phyloP scores from a whole-genome alignment of 2,797 vertebrate species.

The Pyrrhura leucotis region DNA sequence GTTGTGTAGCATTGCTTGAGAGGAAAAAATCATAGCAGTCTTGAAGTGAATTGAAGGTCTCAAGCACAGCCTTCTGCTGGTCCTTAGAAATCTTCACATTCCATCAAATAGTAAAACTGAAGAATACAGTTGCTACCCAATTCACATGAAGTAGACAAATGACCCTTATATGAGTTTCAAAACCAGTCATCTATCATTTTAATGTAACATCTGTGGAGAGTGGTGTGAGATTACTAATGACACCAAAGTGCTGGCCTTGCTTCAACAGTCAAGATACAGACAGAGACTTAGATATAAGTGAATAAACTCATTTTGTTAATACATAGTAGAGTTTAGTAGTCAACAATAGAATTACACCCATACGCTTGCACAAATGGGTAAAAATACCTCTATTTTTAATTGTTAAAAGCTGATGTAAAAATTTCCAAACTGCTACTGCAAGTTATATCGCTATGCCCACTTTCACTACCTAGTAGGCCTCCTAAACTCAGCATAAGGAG shows the following conservation, averaged over 20 bases:
- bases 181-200: neutral
- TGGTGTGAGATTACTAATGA: neutral
- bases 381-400: conserved; percentile 69
- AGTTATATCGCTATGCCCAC: neutral
- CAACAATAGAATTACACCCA: conserved; percentile 41
- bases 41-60: neutral
- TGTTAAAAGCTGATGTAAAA: neutral
- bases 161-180: neutral
- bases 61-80: neutral
- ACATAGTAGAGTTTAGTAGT: conserved; percentile 55
- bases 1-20: neutral
- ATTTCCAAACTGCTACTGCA: neutral
- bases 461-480: neutral
- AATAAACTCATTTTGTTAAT: conserved; percentile 67
- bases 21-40: neutral
- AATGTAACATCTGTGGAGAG: neutral
- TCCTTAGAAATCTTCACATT: neutral
- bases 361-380: conserved; percentile 62
- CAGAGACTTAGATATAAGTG: conserved; percentile 44
- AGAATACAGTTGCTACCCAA: neutral
- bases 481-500: neutral
- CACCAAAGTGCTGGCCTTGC: conserved; percentile 75
- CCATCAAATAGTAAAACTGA: neutral
- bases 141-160: neutral
- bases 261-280: conserved; percentile 63